A percentile compares a stretch with the other conserved stretches of the same genome.
Conservation (phyloP, 2,113 vertebrate genomes). For the Vireo altiloquus region DNA sequence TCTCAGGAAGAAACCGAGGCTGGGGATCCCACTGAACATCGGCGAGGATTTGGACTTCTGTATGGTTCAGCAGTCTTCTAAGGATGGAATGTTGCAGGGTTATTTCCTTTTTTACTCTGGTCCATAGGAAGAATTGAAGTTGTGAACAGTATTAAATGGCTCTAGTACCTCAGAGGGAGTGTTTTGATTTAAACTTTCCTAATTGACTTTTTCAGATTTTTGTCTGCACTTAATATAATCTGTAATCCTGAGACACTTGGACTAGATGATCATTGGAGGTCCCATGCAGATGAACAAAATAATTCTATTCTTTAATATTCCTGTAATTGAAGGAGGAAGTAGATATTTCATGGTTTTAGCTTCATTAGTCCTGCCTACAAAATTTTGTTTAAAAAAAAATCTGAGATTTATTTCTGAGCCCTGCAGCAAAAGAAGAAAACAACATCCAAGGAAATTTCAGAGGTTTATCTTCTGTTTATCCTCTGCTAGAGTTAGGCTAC, state of each 20-base stretch:
- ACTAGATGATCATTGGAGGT: not conserved
- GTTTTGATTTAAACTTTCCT: not conserved
- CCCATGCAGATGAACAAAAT: not conserved
- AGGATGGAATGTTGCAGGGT: not conserved
- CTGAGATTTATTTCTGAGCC: not conserved
- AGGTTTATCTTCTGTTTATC: not conserved
- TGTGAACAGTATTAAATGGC: not conserved
- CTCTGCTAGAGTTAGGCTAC: not conserved
- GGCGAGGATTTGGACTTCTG: not conserved
- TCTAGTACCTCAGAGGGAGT: not conserved
- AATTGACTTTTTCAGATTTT: not conserved
- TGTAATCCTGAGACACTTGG: not conserved
- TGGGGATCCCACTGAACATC: not conserved
- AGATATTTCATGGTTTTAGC: not conserved
- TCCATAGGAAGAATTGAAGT: not conserved
- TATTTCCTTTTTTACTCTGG: not conserved
- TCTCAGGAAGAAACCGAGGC: not conserved
- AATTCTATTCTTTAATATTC: not conserved
- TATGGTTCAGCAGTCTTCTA: not conserved
- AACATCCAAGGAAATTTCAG: not conserved
- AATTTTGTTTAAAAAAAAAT: not conserved
- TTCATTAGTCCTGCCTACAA: not conserved
- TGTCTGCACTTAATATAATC: not conserved
- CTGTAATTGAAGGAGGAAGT: not conserved
- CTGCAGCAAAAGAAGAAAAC: not conserved